Conservation (phyloP, 1,140 invertebrate species). For the Battus philenor region DNA sequence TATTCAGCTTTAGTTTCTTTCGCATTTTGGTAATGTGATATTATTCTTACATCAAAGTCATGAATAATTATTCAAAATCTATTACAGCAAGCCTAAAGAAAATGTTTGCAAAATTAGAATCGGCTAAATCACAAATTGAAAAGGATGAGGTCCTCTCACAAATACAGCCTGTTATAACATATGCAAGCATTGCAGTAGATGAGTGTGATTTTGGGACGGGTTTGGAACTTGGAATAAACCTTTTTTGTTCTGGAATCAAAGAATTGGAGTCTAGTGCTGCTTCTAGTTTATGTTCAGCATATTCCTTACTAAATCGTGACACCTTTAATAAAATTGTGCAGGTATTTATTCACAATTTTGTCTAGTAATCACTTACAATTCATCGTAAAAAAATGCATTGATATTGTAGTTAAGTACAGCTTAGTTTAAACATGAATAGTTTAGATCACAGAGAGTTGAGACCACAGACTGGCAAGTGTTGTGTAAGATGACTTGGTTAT, state of each 20-base stretch:
- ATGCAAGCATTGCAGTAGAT: conserved; percentile 91
- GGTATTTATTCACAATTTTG: too few relatives aligned
- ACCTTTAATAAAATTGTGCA: conserved; percentile 86
- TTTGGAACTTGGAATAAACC: conserved; percentile 90
- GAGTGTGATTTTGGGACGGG: conserved; percentile 96
- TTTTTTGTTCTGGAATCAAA: conserved; percentile 86
- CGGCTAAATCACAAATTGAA: conserved; percentile 78
- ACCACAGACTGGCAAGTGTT: too few relatives aligned
- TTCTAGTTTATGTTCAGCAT: conserved; percentile 84
- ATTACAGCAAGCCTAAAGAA: conserved; percentile 82
- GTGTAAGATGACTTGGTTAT: too few relatives aligned
- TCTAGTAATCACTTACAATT: too few relatives aligned
- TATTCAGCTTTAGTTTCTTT: too few relatives aligned
- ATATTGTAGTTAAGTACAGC: too few relatives aligned
- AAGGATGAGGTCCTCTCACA: conserved; percentile 78
- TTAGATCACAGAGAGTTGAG: too few relatives aligned
- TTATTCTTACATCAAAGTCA: too few relatives aligned
- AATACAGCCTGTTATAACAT: conserved; percentile 86
- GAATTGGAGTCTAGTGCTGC: conserved; percentile 81
- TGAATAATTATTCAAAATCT: too few relatives aligned
- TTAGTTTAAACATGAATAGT: too few relatives aligned
- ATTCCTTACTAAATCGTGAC: conserved; percentile 84
- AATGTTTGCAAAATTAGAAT: conserved; percentile 81
- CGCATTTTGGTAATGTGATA: too few relatives aligned
- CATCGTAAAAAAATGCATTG: too few relatives aligned